These are phyloP conservation scores for Glandiceps talaboti DNA, from an alignment of 53 echinoderm and acorn worm genomes.

Conservation along the genomic window DNA sequence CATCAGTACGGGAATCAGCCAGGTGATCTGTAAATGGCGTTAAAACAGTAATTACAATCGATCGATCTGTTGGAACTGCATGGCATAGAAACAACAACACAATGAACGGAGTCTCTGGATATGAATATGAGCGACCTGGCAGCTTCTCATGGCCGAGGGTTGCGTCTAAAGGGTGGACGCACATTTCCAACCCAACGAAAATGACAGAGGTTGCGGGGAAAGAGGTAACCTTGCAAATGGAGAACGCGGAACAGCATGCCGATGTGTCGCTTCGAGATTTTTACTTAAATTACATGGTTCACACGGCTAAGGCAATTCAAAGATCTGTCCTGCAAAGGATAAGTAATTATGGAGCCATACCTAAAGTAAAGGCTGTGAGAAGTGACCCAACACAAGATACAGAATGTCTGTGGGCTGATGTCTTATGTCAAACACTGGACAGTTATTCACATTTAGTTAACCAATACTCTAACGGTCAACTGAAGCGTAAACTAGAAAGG, in stretches of 20 bases:
- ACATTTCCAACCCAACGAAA: background rate
- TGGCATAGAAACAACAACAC: too few species aligned
- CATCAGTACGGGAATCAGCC: too few species aligned
- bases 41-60: too few species aligned
- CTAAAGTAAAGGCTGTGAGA: background rate
- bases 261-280: background rate
- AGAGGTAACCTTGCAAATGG: background rate
- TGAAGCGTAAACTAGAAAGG: background rate
- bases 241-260: background rate
- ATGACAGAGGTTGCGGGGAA: background rate
- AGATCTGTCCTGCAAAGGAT: background rate
- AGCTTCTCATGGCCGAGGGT: background rate
- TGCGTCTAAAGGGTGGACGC: background rate
- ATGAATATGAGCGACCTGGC: too few species aligned
- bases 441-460: background rate
- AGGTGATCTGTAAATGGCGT: too few species aligned
- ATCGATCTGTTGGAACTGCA: too few species aligned
- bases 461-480: background rate
- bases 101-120: too few species aligned
- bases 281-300: background rate
- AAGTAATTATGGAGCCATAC: background rate
- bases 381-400: background rate
- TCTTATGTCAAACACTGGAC: background rate
- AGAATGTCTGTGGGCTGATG: background rate
- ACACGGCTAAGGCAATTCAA: background rate